These are phyloP conservation scores for Ceratina calcarata DNA, from an alignment of 1,140 invertebrate species.

Conservation along the genomic window DNA sequence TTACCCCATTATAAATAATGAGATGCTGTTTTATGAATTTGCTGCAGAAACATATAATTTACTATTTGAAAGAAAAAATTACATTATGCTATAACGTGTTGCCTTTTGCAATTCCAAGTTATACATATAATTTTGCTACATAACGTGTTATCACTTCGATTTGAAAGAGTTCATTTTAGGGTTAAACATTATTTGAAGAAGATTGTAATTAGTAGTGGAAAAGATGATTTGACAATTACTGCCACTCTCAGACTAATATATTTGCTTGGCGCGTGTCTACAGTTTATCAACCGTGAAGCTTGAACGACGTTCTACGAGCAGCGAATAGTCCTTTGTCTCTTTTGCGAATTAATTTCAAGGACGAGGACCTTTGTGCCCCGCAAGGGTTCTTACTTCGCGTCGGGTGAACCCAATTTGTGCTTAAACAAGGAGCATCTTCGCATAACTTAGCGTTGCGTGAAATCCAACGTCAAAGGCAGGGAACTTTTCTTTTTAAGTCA, in stretches of 20 bases:
- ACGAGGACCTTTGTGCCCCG: slow-evolving; percentile 55
- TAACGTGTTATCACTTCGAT: no score
- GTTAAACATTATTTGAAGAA: background rate
- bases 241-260: slow-evolving; percentile 50
- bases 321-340: slow-evolving; percentile 50
- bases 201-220: background rate
- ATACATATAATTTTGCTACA: no score
- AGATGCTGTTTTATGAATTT: no score
- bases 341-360: slow-evolving; percentile 60
- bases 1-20: no score
- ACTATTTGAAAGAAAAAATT: no score
- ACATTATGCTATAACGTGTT: no score
- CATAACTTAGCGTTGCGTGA: slow-evolving; percentile 75
- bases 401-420: slow-evolving; percentile 65
- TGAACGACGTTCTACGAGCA: slow-evolving; percentile 39
- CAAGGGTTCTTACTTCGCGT: slow-evolving; percentile 52
- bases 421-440: slow-evolving; percentile 74
- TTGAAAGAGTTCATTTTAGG: background rate
- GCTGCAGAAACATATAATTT: no score
- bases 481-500: slow-evolving; percentile 47
- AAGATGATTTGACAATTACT: slow-evolving; percentile 43
- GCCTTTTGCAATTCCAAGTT: no score
- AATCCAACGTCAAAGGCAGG: slow-evolving; percentile 75
- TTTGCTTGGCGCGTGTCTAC: slow-evolving; percentile 42
- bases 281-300: slow-evolving; percentile 48